Evolutionary conservation across 2,797 vertebrate species (phyloP).

Genomic region (Pagetopsis macropterus): DNA sequence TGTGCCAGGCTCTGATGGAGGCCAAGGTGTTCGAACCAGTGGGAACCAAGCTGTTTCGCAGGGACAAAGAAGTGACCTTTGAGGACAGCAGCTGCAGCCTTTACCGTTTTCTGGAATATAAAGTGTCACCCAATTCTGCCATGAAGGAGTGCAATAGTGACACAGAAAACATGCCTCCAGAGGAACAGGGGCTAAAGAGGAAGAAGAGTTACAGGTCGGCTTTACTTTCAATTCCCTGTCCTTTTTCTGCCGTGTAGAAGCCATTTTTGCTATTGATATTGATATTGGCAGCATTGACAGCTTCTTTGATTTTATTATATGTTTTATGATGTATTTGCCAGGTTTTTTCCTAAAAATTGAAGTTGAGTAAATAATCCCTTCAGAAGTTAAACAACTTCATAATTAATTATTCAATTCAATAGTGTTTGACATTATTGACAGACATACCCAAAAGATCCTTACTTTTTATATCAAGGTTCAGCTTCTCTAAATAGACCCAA

Average conservation of each 20-base stretch:
- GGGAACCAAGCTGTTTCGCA: constrained; percentile 85
- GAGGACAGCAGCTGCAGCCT: constrained; percentile 87
- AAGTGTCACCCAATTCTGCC: constrained; percentile 44
- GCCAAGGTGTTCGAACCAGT: constrained; percentile 88
- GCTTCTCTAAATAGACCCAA: not conserved
- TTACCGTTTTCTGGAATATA: constrained; percentile 85
- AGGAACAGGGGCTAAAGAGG: constrained; percentile 68
- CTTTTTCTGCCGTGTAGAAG: not conserved
- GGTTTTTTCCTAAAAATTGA: not conserved
- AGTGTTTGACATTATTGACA: not conserved
- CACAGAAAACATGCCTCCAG: constrained; percentile 64
- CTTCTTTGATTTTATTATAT: not conserved
- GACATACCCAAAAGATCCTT: not conserved
- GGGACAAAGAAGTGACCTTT: constrained; percentile 84
- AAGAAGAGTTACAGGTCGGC: constrained; percentile 78
- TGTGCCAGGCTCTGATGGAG: constrained; percentile 92
- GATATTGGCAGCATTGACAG: not conserved
- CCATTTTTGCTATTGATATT: too few relatives aligned
- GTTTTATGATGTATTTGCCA: not conserved
- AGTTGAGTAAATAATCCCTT: not conserved
- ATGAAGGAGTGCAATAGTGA: constrained; percentile 48
- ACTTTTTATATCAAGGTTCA: not conserved
- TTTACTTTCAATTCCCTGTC: not conserved
- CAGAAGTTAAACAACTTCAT: not conserved
- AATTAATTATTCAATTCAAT: not conserved